Evolutionary conservation across 1,140 invertebrate species (phyloP).

Genomic region (Drosophila hydei): DNA sequence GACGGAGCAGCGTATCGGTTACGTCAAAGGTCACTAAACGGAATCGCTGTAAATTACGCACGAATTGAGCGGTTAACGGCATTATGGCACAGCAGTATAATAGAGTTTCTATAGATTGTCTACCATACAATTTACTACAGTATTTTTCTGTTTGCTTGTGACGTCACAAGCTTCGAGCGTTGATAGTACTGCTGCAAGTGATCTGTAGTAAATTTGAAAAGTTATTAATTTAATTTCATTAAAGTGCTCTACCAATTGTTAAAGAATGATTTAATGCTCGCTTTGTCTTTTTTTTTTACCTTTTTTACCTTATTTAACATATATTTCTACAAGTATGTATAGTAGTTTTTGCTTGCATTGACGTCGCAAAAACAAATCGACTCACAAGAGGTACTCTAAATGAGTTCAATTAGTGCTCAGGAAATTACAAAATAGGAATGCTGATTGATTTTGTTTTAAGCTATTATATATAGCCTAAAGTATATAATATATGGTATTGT

Average conservation of each 20-base stretch:
- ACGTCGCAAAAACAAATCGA: no score
- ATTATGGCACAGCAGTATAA: constrained; percentile 38
- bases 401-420: no score
- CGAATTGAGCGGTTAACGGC: constrained; percentile 61
- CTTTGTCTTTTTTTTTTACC: background rate
- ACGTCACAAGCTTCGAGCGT: background rate
- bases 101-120: constrained; percentile 2
- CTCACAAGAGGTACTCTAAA: no score
- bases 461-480: background rate
- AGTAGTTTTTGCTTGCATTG: no score
- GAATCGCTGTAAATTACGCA: constrained; percentile 80
- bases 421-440: background rate
- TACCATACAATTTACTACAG: background rate
- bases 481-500: no score
- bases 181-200: background rate
- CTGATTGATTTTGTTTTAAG: background rate
- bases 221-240: no score
- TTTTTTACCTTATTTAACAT: background rate
- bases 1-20: constrained; percentile 91
- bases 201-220: background rate
- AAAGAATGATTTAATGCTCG: no score
- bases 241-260: no score
- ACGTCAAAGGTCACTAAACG: constrained; percentile 94
- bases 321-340: background rate
- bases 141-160: background rate